Base-by-base conservation (phyloP, 2,113 vertebrate genomes). In the Pyxicephalus adspersus region DNA sequence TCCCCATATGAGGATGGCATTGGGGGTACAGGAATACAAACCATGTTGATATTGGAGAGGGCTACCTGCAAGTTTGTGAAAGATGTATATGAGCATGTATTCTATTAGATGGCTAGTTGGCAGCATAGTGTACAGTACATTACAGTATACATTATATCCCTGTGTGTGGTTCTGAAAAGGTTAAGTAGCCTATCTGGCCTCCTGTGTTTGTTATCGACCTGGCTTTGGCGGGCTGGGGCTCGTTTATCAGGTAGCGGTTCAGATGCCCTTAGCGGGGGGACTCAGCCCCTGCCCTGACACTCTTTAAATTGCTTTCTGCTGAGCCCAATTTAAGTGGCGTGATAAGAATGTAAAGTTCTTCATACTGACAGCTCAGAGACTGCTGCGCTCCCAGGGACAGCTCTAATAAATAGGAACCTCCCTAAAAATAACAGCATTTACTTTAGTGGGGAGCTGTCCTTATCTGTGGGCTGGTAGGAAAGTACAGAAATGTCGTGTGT, bases 281-380 rank as follows among this genome's bases (percentile, higher is more conserved):
- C 68, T 78, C 77, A 76, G 83, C 85, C 52, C 83, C 81, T 79
- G 77, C 83, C 83, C 83, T 79, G 81, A 83, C 75, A 76, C 85
- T 83, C 77, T 86, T 86, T 83, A 83, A 86, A 86, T 84, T 82
- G 83, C 78, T 86, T 83, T 84, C 78, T 82, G 85, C 75, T 78
- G 84, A 84, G 85, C 83, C 85, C 83, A 80, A 83, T 76, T 79
- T 84, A 83, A 79, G 22, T 80, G 29, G 78, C 83, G 78, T 84
- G 85, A 83, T 22, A 74, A 83, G 83, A 76, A 83, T 86, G 75
- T 74, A 86, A 80, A 86, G 81, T 68, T 77, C 83, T 80, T 67
- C 29, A 54, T 76, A 77, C 70, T 83, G 83, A 86, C 85, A 86
- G 85, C 81, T 83, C 78, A 5, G 85, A 84, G 85, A 86, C 82